Base-by-base conservation (phyloP, 2,797 vertebrate genomes). In the Gallinago solitaria region DNA sequence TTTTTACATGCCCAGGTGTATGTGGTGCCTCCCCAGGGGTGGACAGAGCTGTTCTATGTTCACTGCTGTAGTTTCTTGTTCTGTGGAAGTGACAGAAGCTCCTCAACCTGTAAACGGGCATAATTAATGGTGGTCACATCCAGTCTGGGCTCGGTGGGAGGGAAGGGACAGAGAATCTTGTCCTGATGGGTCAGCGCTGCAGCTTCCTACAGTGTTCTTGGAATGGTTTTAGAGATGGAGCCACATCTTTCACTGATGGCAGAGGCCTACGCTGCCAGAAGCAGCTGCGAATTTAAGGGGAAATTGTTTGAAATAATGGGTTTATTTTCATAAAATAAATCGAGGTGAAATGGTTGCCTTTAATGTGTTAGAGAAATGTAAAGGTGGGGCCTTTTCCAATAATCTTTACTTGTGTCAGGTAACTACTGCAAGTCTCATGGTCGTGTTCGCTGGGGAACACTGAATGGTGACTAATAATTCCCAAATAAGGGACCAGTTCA, bases 31-130 rank as follows among this genome's bases (percentile, higher is more conserved):
- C 41, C 43, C 9, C 16, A 7, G 4, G 28, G 39, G 13, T 5
- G 21, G 17, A 13, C 1, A 13, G 65, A 78, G 71, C 80, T 73
- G 1, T 5, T 20, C 11, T 11, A 1, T 11, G 2, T 2, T 39
- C 13, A 0, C 8, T 37, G 16, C 47, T 17, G 16, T 6, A 0
- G 2, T 0, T 28, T 32, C n/a, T 19, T 35, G 67, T 48, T 28
- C 27, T 27, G 54, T 23, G 43, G 50, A 14, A 33, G 71, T 43
- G 60, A 33, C 33, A 30, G 81, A 45, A 85, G 15, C 65, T 30
- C 2, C 48, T 53, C 16, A 3, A 1, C 16, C 53, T 77, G n/a
- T 37, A 32, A 51, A 5, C 0, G 33, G 53, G 41, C 14, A 7
- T 5, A 32, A 3, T 10, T 13, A 2, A 1, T 6, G n/a, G 23